A percentile compares a stretch with the other conserved stretches of the same genome.
Evolutionary conservation across 2,113 vertebrate species (phyloP).

Genomic region (Callithrix jacchus): DNA sequence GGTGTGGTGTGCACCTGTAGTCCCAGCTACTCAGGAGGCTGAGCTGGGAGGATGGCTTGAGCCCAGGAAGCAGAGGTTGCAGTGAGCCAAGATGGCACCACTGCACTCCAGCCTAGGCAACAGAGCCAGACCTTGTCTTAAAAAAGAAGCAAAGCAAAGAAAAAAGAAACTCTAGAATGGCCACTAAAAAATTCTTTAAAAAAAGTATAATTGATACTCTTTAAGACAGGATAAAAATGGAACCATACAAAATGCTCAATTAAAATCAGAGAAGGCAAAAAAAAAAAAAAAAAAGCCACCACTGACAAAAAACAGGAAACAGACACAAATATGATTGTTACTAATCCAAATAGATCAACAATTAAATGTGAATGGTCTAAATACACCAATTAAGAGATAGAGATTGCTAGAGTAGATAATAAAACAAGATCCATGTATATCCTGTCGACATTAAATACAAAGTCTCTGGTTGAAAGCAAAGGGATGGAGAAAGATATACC

Average conservation of each 20-base stretch:
- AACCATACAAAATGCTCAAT: not conserved
- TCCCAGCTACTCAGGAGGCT: too few species aligned
- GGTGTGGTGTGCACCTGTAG: too few species aligned
- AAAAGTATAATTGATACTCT: not conserved
- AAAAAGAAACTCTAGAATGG: not conserved
- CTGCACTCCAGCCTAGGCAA: too few species aligned
- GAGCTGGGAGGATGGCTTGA: too few species aligned
- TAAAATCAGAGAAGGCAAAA: not conserved
- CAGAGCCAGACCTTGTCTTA: too few species aligned
- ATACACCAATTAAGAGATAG: not conserved
- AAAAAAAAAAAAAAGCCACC: constrained; percentile 1
- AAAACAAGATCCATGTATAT: not conserved
- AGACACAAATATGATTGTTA: not conserved
- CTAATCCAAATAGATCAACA: not conserved
- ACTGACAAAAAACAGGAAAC: not conserved
- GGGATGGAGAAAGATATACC: not conserved
- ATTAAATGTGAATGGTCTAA: not conserved
- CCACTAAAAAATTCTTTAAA: not conserved
- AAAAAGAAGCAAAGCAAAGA: too few species aligned
- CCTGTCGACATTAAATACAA: not conserved
- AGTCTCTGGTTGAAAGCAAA: not conserved
- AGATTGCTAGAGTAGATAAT: not conserved
- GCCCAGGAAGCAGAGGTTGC: too few species aligned
- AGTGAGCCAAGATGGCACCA: too few species aligned
- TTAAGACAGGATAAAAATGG: not conserved